Evolutionary conservation across 1,140 invertebrate species (phyloP), one percentile per base, ranked within the genome.

Genomic region (Drosophila suzukii): DNA sequence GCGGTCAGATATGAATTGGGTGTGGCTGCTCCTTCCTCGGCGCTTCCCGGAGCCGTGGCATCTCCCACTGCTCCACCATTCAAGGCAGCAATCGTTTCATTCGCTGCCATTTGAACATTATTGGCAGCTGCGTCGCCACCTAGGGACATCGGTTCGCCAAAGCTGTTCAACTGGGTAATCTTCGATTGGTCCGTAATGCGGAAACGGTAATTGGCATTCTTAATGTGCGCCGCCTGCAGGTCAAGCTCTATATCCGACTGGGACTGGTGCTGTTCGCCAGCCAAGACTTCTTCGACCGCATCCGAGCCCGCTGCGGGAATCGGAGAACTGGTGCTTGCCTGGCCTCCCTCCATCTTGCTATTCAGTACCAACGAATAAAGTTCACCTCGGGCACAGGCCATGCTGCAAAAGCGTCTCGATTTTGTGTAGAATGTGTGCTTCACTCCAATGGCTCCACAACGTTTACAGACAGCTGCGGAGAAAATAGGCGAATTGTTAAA

Each of bases 401-500:
- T 94, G 89, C 96, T 96, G 89, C 96, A 97, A 92, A 96, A 97
- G 67, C 95, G 93, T 76, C 97, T 94, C 74, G 97, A 96, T 92
- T 96, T 96, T 11, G 96, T 97, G 84, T 98, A 97, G 93, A 98
- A 98, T 3, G 97, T 96, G 93, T 97, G 96, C 92, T 97, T 97
- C 6, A 97, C 97, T 67, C 97, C 97, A 77, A 97, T 96, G 34
- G 96, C 96, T 54, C 97, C 97, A 93, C 97, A 98, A 92, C 96
- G 96, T 93, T 97, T 96, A 94, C 97, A 98, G 36, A 97, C 96
- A 82, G 96, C 96, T 97, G 74, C 13, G 43, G n/a, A 53, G 4
- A 12, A 57, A 32, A 15, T 47, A 32, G 5, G 17, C 3, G 0
- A n/a, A 15, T 15, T 17, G 11, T 43, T 12, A 39, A 34, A 12